Percentiles rank a stretch among this genome's conserved stretches.
These are phyloP conservation scores for Spinus pinus DNA, from an alignment of 2,797 vertebrate genomes.

Conservation along the genomic window DNA sequence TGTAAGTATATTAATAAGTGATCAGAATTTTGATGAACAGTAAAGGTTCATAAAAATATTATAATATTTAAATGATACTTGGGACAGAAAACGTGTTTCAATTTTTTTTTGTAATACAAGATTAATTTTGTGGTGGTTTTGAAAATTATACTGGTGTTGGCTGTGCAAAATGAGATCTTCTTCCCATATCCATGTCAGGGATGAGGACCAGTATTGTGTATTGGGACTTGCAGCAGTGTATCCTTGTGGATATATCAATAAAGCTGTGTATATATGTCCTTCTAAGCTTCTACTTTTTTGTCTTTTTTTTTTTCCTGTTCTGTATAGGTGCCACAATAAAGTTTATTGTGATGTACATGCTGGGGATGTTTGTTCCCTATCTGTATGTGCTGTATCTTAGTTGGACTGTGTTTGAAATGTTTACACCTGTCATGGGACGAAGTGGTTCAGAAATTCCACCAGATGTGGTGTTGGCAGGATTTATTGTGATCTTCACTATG, in stretches of 20 bases:
- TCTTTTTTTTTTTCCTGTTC: not conserved
- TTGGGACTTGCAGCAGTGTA: not conserved
- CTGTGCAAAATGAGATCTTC: not conserved
- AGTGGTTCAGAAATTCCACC: constrained; percentile 94
- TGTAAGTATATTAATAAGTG: not conserved
- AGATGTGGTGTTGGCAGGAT: constrained; percentile 86
- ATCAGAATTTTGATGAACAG: not conserved
- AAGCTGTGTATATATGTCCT: not conserved
- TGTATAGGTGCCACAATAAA: constrained; percentile 82
- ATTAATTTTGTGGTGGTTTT: not conserved
- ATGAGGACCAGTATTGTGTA: not conserved
- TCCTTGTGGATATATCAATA: not conserved
- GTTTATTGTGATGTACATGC: constrained; percentile 85
- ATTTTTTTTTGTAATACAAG: not conserved
- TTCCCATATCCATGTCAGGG: not conserved
- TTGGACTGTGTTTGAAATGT: constrained; percentile 97
- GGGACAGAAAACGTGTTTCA: not conserved
- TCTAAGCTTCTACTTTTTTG: not conserved
- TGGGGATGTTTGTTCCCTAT: constrained; percentile 89
- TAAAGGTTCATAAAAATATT: not conserved
- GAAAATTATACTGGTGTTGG: not conserved
- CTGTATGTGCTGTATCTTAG: constrained; percentile 91
- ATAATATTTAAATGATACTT: not conserved
- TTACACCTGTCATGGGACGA: constrained; percentile 94
- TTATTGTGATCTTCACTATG: constrained; percentile 83